phyloP scores from a whole-genome alignment of 2,797 vertebrate species.

The Caiman crocodilus region DNA sequence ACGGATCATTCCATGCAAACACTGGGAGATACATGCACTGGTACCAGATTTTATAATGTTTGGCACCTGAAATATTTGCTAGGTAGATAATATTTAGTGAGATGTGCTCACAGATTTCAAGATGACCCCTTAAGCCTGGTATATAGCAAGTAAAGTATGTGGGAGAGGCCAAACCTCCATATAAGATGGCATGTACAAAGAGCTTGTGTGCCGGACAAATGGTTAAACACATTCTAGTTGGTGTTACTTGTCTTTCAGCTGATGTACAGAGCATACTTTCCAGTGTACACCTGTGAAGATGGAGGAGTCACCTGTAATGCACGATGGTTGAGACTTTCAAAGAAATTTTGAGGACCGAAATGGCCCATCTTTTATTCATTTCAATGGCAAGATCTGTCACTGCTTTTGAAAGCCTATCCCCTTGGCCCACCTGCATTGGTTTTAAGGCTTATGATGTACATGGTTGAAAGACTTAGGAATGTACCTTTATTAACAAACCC shows the following conservation, averaged over 20 bases:
- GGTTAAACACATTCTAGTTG: neutral
- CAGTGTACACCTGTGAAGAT: neutral
- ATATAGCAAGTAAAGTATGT: neutral
- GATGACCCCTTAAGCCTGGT: neutral
- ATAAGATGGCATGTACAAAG: neutral
- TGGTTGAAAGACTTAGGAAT: neutral
- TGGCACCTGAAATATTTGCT: neutral
- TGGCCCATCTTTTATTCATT: neutral
- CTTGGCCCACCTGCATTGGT: neutral
- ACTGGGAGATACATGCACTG: neutral
- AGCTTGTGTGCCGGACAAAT: neutral
- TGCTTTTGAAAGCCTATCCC: neutral
- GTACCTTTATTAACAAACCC: neutral
- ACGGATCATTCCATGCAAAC: neutral
- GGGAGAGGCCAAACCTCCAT: neutral
- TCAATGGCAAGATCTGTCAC: conserved; percentile 1
- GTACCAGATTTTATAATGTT: neutral
- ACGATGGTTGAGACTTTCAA: neutral
- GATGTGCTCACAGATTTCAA: neutral
- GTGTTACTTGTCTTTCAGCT: neutral
- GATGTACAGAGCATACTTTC: neutral
- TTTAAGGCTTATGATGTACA: neutral
- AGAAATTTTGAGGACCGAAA: neutral
- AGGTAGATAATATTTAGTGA: neutral
- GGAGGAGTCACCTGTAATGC: neutral